phyloP scores from a whole-genome alignment of 2,797 vertebrate species.

The Gephyroberyx darwinii region DNA sequence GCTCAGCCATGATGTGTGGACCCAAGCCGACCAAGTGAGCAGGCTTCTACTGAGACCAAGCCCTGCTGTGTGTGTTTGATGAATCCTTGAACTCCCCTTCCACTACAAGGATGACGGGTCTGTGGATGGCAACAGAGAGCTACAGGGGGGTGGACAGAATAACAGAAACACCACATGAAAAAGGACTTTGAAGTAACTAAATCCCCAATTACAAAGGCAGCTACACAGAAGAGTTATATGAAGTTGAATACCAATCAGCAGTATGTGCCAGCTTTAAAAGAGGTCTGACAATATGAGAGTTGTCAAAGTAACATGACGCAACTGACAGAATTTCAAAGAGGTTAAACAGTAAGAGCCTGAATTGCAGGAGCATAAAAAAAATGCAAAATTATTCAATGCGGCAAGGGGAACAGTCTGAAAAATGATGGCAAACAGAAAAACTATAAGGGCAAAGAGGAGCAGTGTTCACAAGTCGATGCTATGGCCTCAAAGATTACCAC shows the following conservation, averaged over 20 bases:
- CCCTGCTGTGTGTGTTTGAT: conserved; percentile 63
- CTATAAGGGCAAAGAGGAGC: no score
- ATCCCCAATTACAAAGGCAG: conserved; percentile 13
- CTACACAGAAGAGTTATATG: background rate
- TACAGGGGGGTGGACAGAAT: conserved; percentile 15
- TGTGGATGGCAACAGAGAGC: conserved; percentile 2
- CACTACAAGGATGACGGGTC: conserved; percentile 46
- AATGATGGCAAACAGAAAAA: no score
- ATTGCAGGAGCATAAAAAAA: conserved; percentile 20
- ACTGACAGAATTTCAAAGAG: conserved; percentile 3
- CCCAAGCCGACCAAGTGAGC: conserved; percentile 42
- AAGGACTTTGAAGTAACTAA: conserved; percentile 5
- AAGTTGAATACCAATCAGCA: no score
- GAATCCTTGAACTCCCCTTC: conserved; percentile 73
- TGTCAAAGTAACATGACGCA: conserved; percentile 31
- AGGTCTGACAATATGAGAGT: background rate
- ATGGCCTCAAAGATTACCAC: no score
- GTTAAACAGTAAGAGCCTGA: conserved; percentile 16
- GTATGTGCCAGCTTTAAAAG: background rate
- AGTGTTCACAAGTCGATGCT: no score
- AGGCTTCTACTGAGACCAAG: conserved; percentile 53
- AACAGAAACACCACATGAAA: conserved; percentile 15
- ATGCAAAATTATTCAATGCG: background rate
- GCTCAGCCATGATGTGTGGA: conserved; percentile 48
- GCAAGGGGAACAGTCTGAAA: no score